Conservation (phyloP, 2,888 invertebrate species). For the Cartodere bifasciata region DNA sequence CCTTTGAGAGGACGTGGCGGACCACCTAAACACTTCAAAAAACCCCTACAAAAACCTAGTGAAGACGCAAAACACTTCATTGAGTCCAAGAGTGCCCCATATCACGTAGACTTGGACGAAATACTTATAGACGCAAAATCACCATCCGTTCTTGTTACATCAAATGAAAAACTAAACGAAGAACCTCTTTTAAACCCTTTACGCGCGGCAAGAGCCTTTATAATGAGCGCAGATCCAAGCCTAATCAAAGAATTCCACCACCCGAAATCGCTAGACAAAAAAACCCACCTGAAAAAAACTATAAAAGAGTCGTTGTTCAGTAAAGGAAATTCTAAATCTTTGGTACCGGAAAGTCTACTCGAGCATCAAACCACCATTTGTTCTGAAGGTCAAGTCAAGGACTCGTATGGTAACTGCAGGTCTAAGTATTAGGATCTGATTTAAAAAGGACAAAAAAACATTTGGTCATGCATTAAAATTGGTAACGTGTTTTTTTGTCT, state of each 20-base stretch:
- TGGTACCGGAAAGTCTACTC: conserved; percentile 1
- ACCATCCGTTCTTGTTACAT: conserved; percentile 23
- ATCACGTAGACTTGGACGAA: conserved; percentile 48
- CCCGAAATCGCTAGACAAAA: conserved; percentile 19
- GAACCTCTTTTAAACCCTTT: conserved; percentile 5
- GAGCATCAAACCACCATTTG: conserved; percentile 43
- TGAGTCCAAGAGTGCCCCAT: conserved; percentile 52
- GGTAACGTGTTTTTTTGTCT: too few species aligned
- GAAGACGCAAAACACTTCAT: conserved; percentile 41
- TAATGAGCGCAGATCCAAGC: conserved; percentile 24
- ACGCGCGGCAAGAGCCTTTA: conserved; percentile 22
- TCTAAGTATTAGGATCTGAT: too few species aligned
- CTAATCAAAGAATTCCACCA: conserved; percentile 21
- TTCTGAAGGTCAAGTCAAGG: conserved; percentile 56
- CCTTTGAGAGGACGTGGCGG: too few species aligned
- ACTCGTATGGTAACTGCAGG: conserved; percentile 52
- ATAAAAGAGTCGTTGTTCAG: conserved; percentile 13
- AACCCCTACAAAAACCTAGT: conserved; percentile 23
- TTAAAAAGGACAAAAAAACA: too few species aligned
- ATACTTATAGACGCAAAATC: conserved; percentile 17
- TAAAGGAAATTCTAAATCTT: conserved; percentile 2
- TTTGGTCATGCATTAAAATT: too few species aligned
- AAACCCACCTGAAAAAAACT: conserved; percentile 19
- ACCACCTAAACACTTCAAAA: conserved; percentile 13
- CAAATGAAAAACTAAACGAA: conserved; percentile 16